Evolutionary conservation across 1,140 invertebrate species (phyloP), one percentile per base, ranked within the genome.

Genomic region (Macrobrachium rosenbergii): DNA sequence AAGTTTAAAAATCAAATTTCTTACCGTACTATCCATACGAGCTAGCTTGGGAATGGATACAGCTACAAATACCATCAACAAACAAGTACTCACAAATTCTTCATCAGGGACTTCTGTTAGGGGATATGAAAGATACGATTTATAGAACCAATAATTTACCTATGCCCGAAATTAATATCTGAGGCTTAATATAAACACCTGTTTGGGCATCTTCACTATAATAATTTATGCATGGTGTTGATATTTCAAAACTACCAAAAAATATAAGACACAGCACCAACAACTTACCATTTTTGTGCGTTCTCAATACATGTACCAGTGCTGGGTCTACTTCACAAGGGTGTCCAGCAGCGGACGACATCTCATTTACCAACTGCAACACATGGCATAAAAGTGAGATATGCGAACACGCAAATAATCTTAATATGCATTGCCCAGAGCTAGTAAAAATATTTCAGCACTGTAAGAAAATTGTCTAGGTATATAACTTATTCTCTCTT

Each of bases 11-110:
- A 37, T 37, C 28, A 37, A 37, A 37, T 37, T 2, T 37, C 85
- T 88, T 37, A 90, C 89, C 63, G 90, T 89, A 69, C 43, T 84
- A 52, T 99, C 98, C 90, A 94, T 96, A 80, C 96, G 94, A 0
- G 98, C 98, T n/a, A 99, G 93, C 92, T 98, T 97, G 6, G 99
- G 98, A 90, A 99, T 96, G 0, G 98, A 98, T 52, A 99, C 98
- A 0, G 99, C 99, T 2, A 99, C 96, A 93, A 99, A 99, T 7
- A 99, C 99, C 97, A 99, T 99, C 23, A 99, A 92, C 10, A 99
- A 93, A 92, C 98, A 99, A 2, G 98, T 96, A 43, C 98, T 93
- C 19, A 97, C 93, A 93, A 99, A 99, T 90, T 99, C 98, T 90
- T 97, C 96, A 89, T 99, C 98, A 86, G 97, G 96, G 2, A 94